Conservation (phyloP, 2,797 vertebrate species). For the Lithobates pipiens region DNA sequence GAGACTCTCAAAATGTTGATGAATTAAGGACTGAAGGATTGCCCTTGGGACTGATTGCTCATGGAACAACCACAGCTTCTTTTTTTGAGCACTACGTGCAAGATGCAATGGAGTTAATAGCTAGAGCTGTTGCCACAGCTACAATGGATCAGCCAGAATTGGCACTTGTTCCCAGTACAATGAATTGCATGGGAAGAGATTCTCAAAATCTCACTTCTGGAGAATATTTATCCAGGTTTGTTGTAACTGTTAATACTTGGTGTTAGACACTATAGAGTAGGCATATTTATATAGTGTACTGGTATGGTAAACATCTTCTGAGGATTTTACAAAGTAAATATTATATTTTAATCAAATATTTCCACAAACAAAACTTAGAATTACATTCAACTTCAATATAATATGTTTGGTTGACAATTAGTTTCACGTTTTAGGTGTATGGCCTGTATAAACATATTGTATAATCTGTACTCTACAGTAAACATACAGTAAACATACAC, state of each 20-base stretch:
- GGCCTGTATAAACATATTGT: too few species aligned
- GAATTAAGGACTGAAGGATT: constrained; percentile 92
- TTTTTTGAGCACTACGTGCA: constrained; percentile 92
- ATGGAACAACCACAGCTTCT: constrained; percentile 88
- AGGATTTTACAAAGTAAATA: too few species aligned
- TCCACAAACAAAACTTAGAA: too few species aligned
- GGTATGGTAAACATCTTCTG: too few species aligned
- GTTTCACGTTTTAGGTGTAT: too few species aligned
- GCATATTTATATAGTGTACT: too few species aligned
- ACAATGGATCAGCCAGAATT: constrained; percentile 86
- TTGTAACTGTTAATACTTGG: not conserved
- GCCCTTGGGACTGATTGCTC: constrained; percentile 90
- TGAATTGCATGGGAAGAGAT: constrained; percentile 88
- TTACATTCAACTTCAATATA: too few species aligned
- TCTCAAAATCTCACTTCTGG: constrained; percentile 87
- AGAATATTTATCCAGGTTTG: constrained; percentile 93
- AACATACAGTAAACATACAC: too few species aligned
- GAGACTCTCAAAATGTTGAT: constrained; percentile 93
- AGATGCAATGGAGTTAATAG: constrained; percentile 90
- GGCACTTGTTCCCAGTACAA: constrained; percentile 92
- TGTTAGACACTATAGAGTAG: not conserved
- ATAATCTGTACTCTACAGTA: too few species aligned
- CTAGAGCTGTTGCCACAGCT: constrained; percentile 89
- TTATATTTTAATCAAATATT: too few species aligned
- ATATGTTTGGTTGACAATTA: too few species aligned